Base-by-base conservation (phyloP, 2,888 invertebrate species). In the Petrolisthes manimaculis region DNA sequence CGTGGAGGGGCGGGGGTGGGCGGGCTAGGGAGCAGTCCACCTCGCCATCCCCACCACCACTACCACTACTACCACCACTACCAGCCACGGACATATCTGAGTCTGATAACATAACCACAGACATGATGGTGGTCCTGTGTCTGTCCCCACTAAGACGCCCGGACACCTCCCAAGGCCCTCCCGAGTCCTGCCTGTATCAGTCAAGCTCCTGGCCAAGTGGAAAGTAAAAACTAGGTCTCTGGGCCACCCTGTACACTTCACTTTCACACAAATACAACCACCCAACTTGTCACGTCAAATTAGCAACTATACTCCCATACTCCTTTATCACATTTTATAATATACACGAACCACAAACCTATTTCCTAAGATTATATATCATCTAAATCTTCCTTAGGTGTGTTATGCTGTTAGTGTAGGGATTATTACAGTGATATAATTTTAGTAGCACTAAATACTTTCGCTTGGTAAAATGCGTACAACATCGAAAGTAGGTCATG, bases 191-290 rank as follows among this genome's bases (percentile, higher is more conserved):
- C 81, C 84, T 84, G 81, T 88, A 81, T 84, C 81, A 88, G 81
- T 84, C 88, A 81, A 88, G 84, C 88, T 84, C 84, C 75, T 88
- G 88, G 88, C 84, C 84, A 88, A 75, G 88, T 79, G 86, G 86
- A 89, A 89, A 86, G 89, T 83, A 89, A 89, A 89, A 89, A 86
- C 86, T 89, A 83, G 89, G 89, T 89, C 89, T 89, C 74, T 89
- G 86, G 89, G 89, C 89, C 89, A 89, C 82, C 75, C 83, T 83
- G 77, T 83, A 89, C 89, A 89, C 89, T 89, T 89, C 89, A 89
- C 89, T 89, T 89, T 89, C 89, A 89, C 89, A 89, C 86, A 86
- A 79, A 89, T 84, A 89, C 89, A 89, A 86, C 89, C 86, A 83
- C 89, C 89, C 84, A 84, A 81, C 84, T 81, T 88, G 37, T 55